Base-by-base conservation (phyloP, 2,797 vertebrate genomes). In the Cyclura pinguis region DNA sequence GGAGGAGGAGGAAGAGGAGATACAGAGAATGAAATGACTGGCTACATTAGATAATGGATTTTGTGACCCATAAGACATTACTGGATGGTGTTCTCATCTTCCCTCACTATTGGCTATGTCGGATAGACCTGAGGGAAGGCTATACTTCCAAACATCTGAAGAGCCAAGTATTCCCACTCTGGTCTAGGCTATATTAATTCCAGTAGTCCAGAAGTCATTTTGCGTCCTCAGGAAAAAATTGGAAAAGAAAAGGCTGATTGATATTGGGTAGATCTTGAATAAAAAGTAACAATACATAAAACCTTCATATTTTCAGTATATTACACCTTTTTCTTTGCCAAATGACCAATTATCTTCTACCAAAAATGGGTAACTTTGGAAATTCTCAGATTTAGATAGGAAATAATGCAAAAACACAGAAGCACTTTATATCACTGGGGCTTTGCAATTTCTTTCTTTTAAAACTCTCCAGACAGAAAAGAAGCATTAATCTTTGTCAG, bases 401-500 rank as follows among this genome's bases (percentile, higher is more conserved):
- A 80, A 85, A 42, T 4, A 32, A 69, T 74, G 52, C 77, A 82
- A 74, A 73, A 77, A 77, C 3, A 84, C 14, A 50, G 9, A 52
- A 38, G 24, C 35, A 8, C n/a, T 42, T 72, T 52, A 74, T 52
- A 55, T 62, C 29, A 22, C 16, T 57, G 59, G 12, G 32, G 24
- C 69, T 57, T 76, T 77, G 47, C 72, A 55, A 20, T 55, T 89
- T 85, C 52, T 80, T 59, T 69, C 35, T 20, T 50, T 67, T 69
- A 14, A 24, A 76, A 62, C 32, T 24, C n/a, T 80, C 64, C 38
- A 35, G 22, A 80, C n/a, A 82, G 38, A 73, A 76, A 88, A 85
- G 22, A 88, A 38, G 24, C 74, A 85, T 91, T 88, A 88, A 88
- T 91, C 74, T 88, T 80, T 72, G 73, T 88, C 86, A 88, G 32